Evolutionary conservation across 2,797 vertebrate genomes (phyloP), one percentile per base, ranked within the genome.

Genomic region (Sorex maritimensis): DNA sequence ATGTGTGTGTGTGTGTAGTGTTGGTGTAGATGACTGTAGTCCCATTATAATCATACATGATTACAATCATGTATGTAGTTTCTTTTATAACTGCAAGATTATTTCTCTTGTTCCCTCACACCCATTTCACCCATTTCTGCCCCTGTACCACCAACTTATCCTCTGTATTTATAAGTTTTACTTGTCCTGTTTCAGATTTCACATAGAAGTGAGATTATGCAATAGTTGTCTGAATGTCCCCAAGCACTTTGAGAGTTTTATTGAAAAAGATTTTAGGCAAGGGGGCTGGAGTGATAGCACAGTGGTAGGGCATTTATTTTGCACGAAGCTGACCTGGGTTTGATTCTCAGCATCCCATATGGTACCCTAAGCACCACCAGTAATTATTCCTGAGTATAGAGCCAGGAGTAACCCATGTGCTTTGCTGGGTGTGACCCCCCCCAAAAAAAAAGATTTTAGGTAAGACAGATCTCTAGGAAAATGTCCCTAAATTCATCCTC

Each of bases 401-500:
- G n/a, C n/a, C n/a, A n/a, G n/a, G n/a, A n/a, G n/a, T n/a, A n/a
- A n/a, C n/a, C n/a, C n/a, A n/a, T n/a, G n/a, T n/a, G n/a, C n/a
- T n/a, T n/a, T n/a, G n/a, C n/a, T n/a, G n/a, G n/a, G n/a, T n/a
- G n/a, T n/a, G n/a, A n/a, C n/a, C n/a, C n/a, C n/a, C 34, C 34
- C 34, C 34, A 1, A 34, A 34, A 34, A 34, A 34, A 34, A 34
- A 34, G 34, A 34, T 34, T 34, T 34, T 13, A 83, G 41, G 19
- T 30, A 87, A 84, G 58, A 89, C 9, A 87, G 0, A 74, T 46
- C 65, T 80, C 23, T 90, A 78, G 72, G n/a, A 88, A 75, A 79
- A 28, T 1, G 28, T 21, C 41, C 19, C n/a, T 87, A 87, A 78
- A 71, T 92, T 77, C 89, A 71, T 90, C 26, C 83, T 0, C 87